Evolutionary conservation across 1,140 invertebrate genomes (phyloP).

Genomic region (Caligus rogercresseyi): DNA sequence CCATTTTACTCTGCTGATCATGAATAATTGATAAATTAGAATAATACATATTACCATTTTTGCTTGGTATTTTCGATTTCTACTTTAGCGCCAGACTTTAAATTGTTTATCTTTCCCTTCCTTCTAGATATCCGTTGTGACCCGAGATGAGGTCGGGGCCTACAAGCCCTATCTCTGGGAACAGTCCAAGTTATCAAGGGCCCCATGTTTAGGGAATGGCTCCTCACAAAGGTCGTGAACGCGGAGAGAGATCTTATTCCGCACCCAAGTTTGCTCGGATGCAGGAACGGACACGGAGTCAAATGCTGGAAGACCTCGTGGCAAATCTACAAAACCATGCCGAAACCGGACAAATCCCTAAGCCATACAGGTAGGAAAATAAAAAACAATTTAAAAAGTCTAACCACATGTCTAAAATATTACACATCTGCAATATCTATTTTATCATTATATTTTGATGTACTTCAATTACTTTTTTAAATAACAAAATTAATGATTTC

Average conservation of each 20-base stretch:
- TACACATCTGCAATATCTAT: constrained; percentile 1
- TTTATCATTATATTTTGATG: constrained; percentile 2
- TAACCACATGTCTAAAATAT: constrained; percentile 7
- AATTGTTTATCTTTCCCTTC: no score
- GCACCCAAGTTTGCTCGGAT: constrained; percentile 90
- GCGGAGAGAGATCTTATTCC: constrained; percentile 90
- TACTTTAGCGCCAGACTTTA: no score
- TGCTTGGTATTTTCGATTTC: no score
- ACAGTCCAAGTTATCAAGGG: constrained; percentile 80
- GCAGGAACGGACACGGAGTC: constrained; percentile 67
- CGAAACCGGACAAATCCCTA: constrained; percentile 84
- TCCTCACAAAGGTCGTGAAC: constrained; percentile 80
- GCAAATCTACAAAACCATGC: constrained; percentile 82
- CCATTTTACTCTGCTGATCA: no score
- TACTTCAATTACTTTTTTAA: constrained; percentile 20
- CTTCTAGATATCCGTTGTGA: constrained; percentile 58
- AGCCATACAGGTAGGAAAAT: constrained; percentile 65
- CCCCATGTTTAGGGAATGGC: constrained; percentile 73
- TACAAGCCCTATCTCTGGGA: constrained; percentile 91
- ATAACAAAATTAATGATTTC: no score
- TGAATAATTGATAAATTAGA: no score
- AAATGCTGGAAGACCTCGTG: constrained; percentile 85
- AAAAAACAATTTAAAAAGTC: constrained; percentile 5
- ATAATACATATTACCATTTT: no score
- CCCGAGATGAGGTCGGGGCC: constrained; percentile 85